Conservation (phyloP, 1,140 invertebrate species). For the Harpegnathos saltator region DNA sequence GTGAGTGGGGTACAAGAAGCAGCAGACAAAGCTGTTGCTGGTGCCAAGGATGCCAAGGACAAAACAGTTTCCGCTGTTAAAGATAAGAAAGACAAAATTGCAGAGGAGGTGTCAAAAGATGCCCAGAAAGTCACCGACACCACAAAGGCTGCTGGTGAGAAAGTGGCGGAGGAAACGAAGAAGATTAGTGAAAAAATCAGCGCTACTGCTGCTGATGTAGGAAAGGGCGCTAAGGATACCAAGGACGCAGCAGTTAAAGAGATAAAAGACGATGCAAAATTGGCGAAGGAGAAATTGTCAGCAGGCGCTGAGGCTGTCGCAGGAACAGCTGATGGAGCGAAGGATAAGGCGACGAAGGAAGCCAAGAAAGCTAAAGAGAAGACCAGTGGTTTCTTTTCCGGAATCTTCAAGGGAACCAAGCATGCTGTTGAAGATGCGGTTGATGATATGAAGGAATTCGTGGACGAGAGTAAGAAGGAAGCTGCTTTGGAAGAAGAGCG, state of each 20-base stretch:
- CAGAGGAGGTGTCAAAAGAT: slow-evolving; percentile 42
- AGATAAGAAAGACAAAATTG: slow-evolving; percentile 57
- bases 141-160: slow-evolving; percentile 41
- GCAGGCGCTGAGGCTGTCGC: slow-evolving; percentile 3
- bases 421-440: slow-evolving; percentile 76
- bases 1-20: too few species aligned
- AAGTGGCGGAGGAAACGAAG: neutral
- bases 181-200: neutral
- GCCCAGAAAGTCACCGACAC: slow-evolving; percentile 17
- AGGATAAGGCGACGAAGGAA: slow-evolving; percentile 69
- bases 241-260: slow-evolving; percentile 45
- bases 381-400: slow-evolving; percentile 63
- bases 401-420: slow-evolving; percentile 70
- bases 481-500: slow-evolving; percentile 69
- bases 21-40: neutral
- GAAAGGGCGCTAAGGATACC: neutral
- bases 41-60: slow-evolving; percentile 46
- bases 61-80: slow-evolving; percentile 62
- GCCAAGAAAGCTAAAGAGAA: slow-evolving; percentile 77
- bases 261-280: slow-evolving; percentile 55
- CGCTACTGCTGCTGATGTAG: neutral
- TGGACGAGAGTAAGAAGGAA: slow-evolving; percentile 64
- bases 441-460: slow-evolving; percentile 71
- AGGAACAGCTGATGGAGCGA: slow-evolving; percentile 7
- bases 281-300: slow-evolving; percentile 31